phyloP scores from a whole-genome alignment of 2,113 vertebrate species.

The Cacatua alba region DNA sequence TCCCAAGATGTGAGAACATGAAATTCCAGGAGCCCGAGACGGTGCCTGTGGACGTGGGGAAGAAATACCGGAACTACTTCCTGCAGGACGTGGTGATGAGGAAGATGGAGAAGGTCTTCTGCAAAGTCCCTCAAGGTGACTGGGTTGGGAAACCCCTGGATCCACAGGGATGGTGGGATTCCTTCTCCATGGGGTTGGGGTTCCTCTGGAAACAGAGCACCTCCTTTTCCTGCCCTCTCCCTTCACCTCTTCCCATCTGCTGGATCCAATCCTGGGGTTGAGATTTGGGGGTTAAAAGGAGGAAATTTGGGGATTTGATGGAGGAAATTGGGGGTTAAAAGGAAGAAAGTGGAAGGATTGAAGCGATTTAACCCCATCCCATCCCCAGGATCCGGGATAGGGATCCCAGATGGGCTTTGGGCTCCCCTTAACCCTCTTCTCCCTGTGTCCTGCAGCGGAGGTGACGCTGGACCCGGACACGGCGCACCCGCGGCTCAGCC shows the following conservation, averaged over 20 bases:
- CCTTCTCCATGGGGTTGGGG: not conserved
- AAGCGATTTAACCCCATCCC: no score
- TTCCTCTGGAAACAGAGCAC: not conserved
- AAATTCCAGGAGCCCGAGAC: conserved; percentile 73
- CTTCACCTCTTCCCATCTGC: not conserved
- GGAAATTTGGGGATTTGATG: no score
- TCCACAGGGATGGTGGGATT: not conserved
- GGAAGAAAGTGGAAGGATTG: not conserved
- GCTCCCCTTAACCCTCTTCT: not conserved
- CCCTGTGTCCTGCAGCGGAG: conserved; percentile 27
- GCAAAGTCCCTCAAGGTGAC: conserved; percentile 48
- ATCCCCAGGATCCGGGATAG: no score
- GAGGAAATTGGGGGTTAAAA: no score
- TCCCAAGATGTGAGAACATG: conserved; percentile 72
- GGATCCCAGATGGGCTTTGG: not conserved
- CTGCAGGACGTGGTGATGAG: conserved; percentile 76
- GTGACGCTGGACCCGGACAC: conserved; percentile 85
- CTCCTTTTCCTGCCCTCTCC: not conserved
- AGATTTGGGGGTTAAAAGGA: no score
- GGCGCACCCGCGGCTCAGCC: conserved; percentile 80
- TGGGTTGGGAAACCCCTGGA: not conserved
- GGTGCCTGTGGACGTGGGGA: conserved; percentile 70
- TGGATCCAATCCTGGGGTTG: not conserved
- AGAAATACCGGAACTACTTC: conserved; percentile 74
- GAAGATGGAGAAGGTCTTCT: conserved; percentile 73